Percentiles rank a stretch among this genome's conserved stretches.
Evolutionary conservation across 2,888 invertebrate species (phyloP).

Genomic region (Tetheella fluctuosa): DNA sequence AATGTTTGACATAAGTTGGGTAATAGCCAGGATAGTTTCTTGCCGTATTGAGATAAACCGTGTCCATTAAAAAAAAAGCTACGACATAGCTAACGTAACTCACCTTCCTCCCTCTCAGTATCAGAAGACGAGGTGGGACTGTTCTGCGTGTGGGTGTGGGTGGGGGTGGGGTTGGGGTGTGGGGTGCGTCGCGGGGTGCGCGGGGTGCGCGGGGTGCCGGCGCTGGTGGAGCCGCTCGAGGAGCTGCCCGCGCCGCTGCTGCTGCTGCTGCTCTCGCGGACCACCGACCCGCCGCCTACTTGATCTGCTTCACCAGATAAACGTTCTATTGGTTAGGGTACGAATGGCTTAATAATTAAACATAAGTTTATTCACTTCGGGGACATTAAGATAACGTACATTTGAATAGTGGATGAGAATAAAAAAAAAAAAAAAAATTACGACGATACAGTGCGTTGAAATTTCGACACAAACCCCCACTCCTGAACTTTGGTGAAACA

Average conservation of each 20-base stretch:
- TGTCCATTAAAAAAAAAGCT: background rate
- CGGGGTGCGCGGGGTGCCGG: slow-evolving; percentile 32
- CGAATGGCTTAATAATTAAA: too few relatives aligned
- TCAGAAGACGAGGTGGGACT: slow-evolving; percentile 83
- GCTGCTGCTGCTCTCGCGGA: slow-evolving; percentile 45
- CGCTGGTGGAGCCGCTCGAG: slow-evolving; percentile 52
- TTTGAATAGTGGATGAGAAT: too few relatives aligned
- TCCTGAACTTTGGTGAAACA: too few relatives aligned
- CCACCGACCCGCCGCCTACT: slow-evolving; percentile 29
- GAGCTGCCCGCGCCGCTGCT: slow-evolving; percentile 54
- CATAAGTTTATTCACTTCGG: too few relatives aligned
- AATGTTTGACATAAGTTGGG: too few relatives aligned
- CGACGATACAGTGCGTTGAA: too few relatives aligned
- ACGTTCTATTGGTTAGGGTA: background rate
- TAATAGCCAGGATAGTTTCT: too few relatives aligned
- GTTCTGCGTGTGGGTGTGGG: too few relatives aligned
- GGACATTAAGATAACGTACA: too few relatives aligned
- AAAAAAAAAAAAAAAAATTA: too few relatives aligned
- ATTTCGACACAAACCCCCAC: too few relatives aligned
- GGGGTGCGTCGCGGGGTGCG: slow-evolving; percentile 59
- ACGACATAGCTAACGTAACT: background rate
- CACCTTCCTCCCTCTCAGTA: slow-evolving; percentile 83
- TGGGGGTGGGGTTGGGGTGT: slow-evolving; percentile 44
- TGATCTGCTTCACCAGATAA: slow-evolving; percentile 28
- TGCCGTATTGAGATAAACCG: too few relatives aligned